phyloP scores from a whole-genome alignment of 2,797 vertebrate species.

The Sebastes nivosus region DNA sequence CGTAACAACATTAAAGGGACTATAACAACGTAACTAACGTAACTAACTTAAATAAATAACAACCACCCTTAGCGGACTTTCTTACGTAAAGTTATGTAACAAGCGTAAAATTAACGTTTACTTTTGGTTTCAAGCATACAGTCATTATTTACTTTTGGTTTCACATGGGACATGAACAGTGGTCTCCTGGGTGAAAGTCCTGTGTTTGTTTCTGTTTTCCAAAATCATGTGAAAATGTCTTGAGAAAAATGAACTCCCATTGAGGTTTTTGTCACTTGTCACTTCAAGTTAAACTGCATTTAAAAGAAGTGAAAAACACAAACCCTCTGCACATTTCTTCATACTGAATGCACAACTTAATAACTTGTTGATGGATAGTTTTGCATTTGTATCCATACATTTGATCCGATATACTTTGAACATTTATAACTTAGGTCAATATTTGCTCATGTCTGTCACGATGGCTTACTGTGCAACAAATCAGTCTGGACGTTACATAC shows the following conservation, averaged over 20 bases:
- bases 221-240: not conserved
- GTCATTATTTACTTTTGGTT: no score
- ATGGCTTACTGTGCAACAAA: not conserved
- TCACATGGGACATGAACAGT: no score
- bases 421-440: conserved; percentile 46
- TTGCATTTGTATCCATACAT: conserved; percentile 22
- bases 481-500: conserved; percentile 18
- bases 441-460: conserved; percentile 51
- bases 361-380: conserved; percentile 37
- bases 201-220: not conserved
- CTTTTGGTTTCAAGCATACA: no score
- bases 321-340: conserved; percentile 2
- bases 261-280: conserved; percentile 16
- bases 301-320: conserved; percentile 1
- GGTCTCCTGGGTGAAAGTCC: no score
- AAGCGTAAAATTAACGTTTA: no score
- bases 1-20: no score
- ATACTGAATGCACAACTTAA: conserved; percentile 36
- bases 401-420: conserved; percentile 16
- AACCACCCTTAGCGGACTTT: not conserved
- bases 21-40: no score
- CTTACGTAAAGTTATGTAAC: not conserved
- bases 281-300: conserved; percentile 25
- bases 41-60: no score
- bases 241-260: conserved; percentile 1